Base-by-base conservation (phyloP, 2,797 vertebrate genomes). In the Hoplostethus mediterraneus region DNA sequence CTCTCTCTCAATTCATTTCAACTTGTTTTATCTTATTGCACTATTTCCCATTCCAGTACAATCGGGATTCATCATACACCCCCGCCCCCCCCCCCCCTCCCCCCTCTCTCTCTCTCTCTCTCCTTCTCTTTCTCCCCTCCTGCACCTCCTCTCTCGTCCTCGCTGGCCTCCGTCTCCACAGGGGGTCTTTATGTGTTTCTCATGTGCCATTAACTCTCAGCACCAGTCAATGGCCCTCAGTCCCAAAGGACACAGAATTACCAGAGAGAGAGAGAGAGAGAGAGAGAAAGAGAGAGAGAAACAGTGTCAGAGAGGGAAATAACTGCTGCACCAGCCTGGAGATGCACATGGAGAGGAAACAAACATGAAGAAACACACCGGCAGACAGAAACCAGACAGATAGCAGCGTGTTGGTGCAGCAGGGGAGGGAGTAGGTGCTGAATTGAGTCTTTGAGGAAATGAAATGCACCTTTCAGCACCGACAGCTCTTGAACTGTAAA, bases 121-220 rank as follows among this genome's bases (percentile, higher is more conserved):
- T 21, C 21, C 21, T 21, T 21, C 21, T 21, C 21, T 21, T 42
- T 63, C 55, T 63, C 61, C 70, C 63, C 53, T 9, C 52, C 53
- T 51, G 54, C 47, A 55, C 58, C 59, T 71, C 60, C 30, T 45
- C 31, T 16, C 17, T 63, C 12, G 17, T 69, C 59, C 59, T 72
- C 68, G 10, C 45, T 40, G 49, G 31, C 65, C 63, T 80, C 63
- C 40, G 55, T 2, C 33, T 76, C 72, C 54, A 28, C 75, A 62
- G 73, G 82, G 61, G 13, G 60, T 75, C 83, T 85, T 87, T 89
- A 75, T 89, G 57, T 64, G 14, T 49, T 53, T 75, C 73, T 75
- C 72, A 82, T 73, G 71, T 84, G 76, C 80, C 76, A 77, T 86
- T 86, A 84, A 84, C 75, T 71, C 67, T 42, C 63, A 67, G 66